Base-by-base conservation (phyloP, 2,888 invertebrate species). In the Itoplectis maculator region DNA sequence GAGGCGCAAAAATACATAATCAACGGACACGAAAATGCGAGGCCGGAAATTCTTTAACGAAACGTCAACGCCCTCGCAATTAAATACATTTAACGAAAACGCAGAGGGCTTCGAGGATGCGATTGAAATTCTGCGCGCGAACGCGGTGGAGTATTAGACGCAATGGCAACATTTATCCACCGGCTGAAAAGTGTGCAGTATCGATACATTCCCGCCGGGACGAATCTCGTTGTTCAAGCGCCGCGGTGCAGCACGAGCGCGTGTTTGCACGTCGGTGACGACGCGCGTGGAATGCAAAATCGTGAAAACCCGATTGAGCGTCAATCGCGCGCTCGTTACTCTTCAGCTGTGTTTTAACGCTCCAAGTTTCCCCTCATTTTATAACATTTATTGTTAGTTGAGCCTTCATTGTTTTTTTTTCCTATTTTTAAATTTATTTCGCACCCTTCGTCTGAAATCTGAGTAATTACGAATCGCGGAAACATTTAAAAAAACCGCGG, bases 191-290 rank as follows among this genome's bases (percentile, higher is more conserved):
- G 7, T 29, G 42, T 7, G 40, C 35, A 1, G 54, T 47, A 63
- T 69, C 74, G 61, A 54, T 63, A 61, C 61, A 40, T 37, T 66
- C 13, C 45, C 13, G 45, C 54, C 54, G 23, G 23, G 23, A 23
- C 11, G 11, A 8, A 49, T 18, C 5, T 29, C 13, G 23, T 9
- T 9, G 13, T 29, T 20, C 20, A 13, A 18, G 45, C 8, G 35
- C n/a, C 5, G 66, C 13, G 18, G 56, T 74, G 82, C 75, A 75
- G 72, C 84, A 87, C 0, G 15, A 86, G 85, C 82, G 88, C 89
- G 84, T 89, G 81, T 79, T 82, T 86, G 88, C 90, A 88, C 89
- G 89, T 54, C 69, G 51, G 35, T 35, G 76, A 74, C 72, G 74
- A 84, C 86, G 78, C 85, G 80, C 66, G 63, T 81, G 76, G 89